Conservation (phyloP, 2,113 vertebrate genomes). For the Helogale parvula region DNA sequence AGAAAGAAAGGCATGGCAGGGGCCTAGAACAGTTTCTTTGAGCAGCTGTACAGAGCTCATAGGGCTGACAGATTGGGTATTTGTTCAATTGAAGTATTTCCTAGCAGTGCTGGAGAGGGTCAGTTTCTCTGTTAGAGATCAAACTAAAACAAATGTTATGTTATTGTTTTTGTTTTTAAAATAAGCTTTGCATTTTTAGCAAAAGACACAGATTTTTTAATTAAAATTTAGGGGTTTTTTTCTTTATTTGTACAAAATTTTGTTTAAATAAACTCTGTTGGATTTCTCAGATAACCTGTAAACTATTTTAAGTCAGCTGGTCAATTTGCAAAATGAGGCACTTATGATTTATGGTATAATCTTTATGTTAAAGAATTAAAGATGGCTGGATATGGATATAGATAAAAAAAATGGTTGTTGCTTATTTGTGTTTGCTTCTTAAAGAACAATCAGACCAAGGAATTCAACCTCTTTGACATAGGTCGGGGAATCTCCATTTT, state of each 20-base stretch:
- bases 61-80: background rate
- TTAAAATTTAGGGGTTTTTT: background rate
- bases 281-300: background rate
- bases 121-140: background rate
- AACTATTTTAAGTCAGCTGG: background rate
- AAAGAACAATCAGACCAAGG: background rate
- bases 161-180: background rate
- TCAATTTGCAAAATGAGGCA: background rate
- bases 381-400: background rate
- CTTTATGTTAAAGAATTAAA: background rate
- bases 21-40: background rate
- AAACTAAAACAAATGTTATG: background rate
- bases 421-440: background rate
- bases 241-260: background rate
- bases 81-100: background rate
- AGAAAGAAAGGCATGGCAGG: no score
- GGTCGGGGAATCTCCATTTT: background rate
- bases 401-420: background rate
- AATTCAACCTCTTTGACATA: background rate
- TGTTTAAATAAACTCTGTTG: background rate
- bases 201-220: background rate
- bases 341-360: background rate
- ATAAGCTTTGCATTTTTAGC: background rate
- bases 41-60: no score
- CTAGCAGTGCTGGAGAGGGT: background rate